Evolutionary conservation across 2,797 vertebrate species (phyloP).

Genomic region (Adrianichthys oophorus): DNA sequence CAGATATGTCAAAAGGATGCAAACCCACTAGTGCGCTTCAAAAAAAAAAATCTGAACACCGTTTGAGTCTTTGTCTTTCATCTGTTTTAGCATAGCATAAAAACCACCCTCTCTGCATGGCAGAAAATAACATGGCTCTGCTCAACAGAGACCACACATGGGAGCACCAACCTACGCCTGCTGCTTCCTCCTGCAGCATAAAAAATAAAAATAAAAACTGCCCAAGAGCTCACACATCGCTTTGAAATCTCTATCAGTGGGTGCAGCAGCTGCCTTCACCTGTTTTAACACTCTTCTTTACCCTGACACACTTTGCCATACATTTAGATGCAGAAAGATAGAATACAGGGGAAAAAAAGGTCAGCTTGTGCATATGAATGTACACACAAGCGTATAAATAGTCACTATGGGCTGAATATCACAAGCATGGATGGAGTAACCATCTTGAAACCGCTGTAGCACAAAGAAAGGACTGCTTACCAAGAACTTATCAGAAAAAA

Average conservation of each 20-base stretch:
- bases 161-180: slow-evolving; percentile 73
- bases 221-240: slow-evolving; percentile 53
- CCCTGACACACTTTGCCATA: slow-evolving; percentile 35
- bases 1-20: slow-evolving; percentile 66
- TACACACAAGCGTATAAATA: slow-evolving; percentile 27
- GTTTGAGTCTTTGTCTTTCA: slow-evolving; percentile 59
- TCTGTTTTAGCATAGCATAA: slow-evolving; percentile 66
- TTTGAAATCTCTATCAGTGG: slow-evolving; percentile 61
- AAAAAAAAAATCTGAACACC: slow-evolving; percentile 64
- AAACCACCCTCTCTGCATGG: slow-evolving; percentile 63
- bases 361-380: slow-evolving; percentile 40
- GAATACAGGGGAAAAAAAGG: slow-evolving; percentile 29
- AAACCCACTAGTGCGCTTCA: slow-evolving; percentile 59
- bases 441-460: no score
- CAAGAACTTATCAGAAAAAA: no score
- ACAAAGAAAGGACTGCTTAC: no score
- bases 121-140: slow-evolving; percentile 69
- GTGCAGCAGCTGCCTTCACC: slow-evolving; percentile 33
- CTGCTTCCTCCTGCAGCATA: slow-evolving; percentile 63
- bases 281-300: slow-evolving; percentile 37
- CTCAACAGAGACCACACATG: slow-evolving; percentile 71
- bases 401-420: neutral
- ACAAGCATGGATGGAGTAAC: no score
- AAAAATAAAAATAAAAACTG: slow-evolving; percentile 40
- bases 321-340: slow-evolving; percentile 52